Conservation (phyloP, 2,888 invertebrate species). For the Tetragonisca angustula region DNA sequence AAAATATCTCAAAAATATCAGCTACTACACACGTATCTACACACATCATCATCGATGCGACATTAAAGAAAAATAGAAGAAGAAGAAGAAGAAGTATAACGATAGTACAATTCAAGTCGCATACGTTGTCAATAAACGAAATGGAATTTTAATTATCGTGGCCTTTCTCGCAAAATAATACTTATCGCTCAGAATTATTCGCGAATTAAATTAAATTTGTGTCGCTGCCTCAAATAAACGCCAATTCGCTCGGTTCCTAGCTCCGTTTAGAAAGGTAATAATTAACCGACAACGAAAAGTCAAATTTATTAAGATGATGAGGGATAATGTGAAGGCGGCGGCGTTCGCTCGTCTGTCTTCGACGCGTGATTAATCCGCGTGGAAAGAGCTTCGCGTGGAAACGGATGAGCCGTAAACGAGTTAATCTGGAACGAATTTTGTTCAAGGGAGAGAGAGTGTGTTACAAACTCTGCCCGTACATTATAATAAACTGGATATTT, state of each 20-base stretch:
- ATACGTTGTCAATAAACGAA: no score
- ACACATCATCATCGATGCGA: no score
- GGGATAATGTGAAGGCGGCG: constrained; percentile 13
- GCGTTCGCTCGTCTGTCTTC: constrained; percentile 13
- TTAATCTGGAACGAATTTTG: constrained; percentile 35
- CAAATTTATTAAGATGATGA: constrained; percentile 29
- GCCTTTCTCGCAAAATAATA: no score
- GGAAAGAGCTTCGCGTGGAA: constrained; percentile 26
- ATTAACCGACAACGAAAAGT: constrained; percentile 12
- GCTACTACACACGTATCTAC: no score
- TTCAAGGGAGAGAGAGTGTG: constrained; percentile 9
- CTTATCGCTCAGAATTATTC: background rate
- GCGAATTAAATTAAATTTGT: background rate
- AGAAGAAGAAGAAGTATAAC: no score
- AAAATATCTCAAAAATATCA: no score
- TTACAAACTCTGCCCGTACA: background rate
- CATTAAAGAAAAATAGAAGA: no score
- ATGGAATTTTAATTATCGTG: no score
- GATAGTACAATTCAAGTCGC: no score
- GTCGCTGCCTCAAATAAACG: background rate
- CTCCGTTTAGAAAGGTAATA: background rate
- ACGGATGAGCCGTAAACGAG: constrained; percentile 32
- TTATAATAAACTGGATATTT: background rate
- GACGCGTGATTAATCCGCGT: constrained; percentile 28
- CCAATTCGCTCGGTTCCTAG: background rate